Evolutionary conservation across 2,888 invertebrate species (phyloP), one percentile per base, ranked within the genome.

Genomic region (Fragum sueziense): DNA sequence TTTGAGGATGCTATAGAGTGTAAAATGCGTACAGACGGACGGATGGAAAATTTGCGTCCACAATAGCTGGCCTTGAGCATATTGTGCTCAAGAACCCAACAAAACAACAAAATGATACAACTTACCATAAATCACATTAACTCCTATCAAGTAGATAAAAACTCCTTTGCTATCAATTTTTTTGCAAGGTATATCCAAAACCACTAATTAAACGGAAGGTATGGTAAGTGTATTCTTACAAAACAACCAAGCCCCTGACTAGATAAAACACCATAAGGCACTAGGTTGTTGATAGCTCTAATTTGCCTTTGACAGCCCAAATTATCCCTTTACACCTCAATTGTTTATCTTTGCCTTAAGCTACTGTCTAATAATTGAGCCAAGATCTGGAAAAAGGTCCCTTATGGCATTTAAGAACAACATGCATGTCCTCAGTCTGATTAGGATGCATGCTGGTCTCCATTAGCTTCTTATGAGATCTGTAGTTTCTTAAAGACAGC

Each of bases 231-330:
- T 65, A 22, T 65, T 65, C 27, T 65, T 41, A 3, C 65, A 65
- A 65, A 27, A 37, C 22, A 65, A 65, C 65, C 37, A 41, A 20
- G 41, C 33, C 25, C 65, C 65, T 65, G 25, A 37, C 65, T 41
- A 65, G 65, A 65, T 47, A 47, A 62, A 65, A 65, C 65, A 65
- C 65, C 41, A 65, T 65, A 65, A 65, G 33, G 65, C 65, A 65
- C 65, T 65, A 65, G 37, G 65, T 41, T 65, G 65, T 65, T 65
- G 34, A 65, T 65, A 41, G 65, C 41, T 65, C 65, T 65, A 65
- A 65, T 65, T 65, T 65, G 41, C 34, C n/a, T 37, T 65, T 65
- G 65, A 65, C 65, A 65, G 65, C 33, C 27, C 61, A n/a, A 34
- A 65, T 65, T 65, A 65, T 27, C 65, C 65, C 65, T 65, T 31